These are phyloP conservation scores for Tiliacea citrago DNA, from an alignment of 2,888 invertebrate species.

Conservation along the genomic window DNA sequence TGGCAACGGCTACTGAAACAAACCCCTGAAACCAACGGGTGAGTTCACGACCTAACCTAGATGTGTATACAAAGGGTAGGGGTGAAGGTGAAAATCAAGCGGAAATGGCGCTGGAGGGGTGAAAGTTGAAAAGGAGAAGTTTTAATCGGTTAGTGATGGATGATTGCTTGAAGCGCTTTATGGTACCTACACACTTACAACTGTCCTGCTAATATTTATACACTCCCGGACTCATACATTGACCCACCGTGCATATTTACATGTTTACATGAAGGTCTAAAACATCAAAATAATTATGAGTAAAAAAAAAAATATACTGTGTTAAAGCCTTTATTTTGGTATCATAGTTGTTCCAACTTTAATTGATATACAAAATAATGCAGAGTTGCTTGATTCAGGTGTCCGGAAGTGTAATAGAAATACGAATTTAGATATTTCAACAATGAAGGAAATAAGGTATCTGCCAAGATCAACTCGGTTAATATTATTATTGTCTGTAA, in stretches of 20 bases:
- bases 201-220: not conserved
- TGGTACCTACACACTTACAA: not conserved
- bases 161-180: conserved; percentile 13
- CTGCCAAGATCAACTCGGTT: not conserved
- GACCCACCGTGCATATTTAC: too few species aligned
- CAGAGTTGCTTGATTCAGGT: too few species aligned
- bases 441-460: not conserved
- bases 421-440: not conserved
- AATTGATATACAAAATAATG: too few species aligned
- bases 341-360: too few species aligned
- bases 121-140: conserved; percentile 11
- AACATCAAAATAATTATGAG: too few species aligned
- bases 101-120: conserved; percentile 44
- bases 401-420: too few species aligned
- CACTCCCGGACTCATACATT: too few species aligned
- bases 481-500: not conserved
- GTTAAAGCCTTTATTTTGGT: too few species aligned
- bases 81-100: conserved; percentile 62
- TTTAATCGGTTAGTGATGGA: not conserved
- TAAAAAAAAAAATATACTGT: too few species aligned
- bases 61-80: conserved; percentile 53
- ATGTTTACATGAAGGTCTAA: too few species aligned
- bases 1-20: conserved; percentile 86
- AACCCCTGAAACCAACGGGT: conserved; percentile 85
- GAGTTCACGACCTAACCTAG: conserved; percentile 70